Evolutionary conservation across 2,113 vertebrate species (phyloP).

Genomic region (Urocitellus parryii): DNA sequence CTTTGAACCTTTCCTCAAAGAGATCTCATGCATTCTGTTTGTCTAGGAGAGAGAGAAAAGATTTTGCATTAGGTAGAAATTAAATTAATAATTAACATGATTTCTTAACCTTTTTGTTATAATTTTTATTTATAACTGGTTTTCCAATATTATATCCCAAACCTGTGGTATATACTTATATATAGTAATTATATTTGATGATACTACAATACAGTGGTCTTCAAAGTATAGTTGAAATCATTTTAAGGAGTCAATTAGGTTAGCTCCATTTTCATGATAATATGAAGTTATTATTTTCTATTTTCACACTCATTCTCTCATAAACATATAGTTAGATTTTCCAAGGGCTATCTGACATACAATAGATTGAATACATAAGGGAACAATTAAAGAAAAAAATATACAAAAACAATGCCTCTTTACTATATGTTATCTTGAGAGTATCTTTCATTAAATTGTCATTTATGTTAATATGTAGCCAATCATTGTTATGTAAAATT

Average conservation of each 20-base stretch:
- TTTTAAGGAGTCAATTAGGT: neutral
- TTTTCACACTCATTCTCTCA: neutral
- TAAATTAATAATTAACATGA: neutral
- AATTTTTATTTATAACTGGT: neutral
- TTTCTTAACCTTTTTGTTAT: neutral
- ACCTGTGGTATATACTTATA: neutral
- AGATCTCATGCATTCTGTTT: neutral
- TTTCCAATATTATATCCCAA: neutral
- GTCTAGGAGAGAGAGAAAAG: neutral
- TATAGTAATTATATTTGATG: neutral
- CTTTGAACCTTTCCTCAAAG: neutral
- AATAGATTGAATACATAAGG: neutral
- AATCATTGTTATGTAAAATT: neutral
- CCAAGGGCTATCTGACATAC: neutral
- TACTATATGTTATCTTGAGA: neutral
- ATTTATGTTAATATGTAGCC: neutral
- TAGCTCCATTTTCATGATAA: neutral
- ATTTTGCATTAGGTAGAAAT: neutral
- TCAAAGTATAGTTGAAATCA: neutral
- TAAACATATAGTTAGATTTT: neutral
- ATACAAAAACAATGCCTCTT: neutral
- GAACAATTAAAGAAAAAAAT: constrained; percentile 2
- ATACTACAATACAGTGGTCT: neutral
- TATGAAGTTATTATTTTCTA: neutral
- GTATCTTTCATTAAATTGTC: neutral